Conservation (phyloP, 2,888 invertebrate species). For the Hoplodrina ambigua region DNA sequence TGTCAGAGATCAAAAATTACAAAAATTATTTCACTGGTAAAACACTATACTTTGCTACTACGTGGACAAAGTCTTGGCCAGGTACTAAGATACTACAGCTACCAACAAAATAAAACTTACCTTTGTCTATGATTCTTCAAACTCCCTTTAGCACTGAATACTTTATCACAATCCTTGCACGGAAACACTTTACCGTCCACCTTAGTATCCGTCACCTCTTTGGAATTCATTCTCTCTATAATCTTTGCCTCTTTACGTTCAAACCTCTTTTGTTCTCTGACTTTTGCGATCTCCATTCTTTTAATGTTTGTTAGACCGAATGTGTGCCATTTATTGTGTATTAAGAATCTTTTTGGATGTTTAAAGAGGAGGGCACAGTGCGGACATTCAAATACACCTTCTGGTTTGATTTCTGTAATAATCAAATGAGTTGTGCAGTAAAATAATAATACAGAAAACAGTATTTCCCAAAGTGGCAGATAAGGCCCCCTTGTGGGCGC, state of each 20-base stretch:
- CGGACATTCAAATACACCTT: slow-evolving; percentile 78
- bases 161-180: slow-evolving; percentile 83
- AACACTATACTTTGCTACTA: no score
- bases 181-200: slow-evolving; percentile 67
- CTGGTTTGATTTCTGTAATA: slow-evolving; percentile 64
- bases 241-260: slow-evolving; percentile 70
- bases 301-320: slow-evolving; percentile 80
- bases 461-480: no score
- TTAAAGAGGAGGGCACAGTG: slow-evolving; percentile 77
- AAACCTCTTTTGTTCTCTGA: slow-evolving; percentile 67
- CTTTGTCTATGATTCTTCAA: slow-evolving; percentile 81
- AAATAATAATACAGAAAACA: background rate
- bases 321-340: slow-evolving; percentile 86
- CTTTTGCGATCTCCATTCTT: slow-evolving; percentile 70
- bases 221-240: slow-evolving; percentile 61
- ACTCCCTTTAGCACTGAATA: slow-evolving; percentile 76
- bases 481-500: no score
- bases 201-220: slow-evolving; percentile 56
- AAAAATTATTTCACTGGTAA: no score
- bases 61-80: no score
- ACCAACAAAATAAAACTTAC: slow-evolving; percentile 63
- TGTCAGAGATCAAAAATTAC: no score
- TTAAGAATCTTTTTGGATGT: slow-evolving; percentile 83
- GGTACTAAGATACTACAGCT: no score
- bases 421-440: background rate